Evolutionary conservation across 2,113 vertebrate genomes (phyloP), one percentile per base, ranked within the genome.

Genomic region (Crocuta crocuta): DNA sequence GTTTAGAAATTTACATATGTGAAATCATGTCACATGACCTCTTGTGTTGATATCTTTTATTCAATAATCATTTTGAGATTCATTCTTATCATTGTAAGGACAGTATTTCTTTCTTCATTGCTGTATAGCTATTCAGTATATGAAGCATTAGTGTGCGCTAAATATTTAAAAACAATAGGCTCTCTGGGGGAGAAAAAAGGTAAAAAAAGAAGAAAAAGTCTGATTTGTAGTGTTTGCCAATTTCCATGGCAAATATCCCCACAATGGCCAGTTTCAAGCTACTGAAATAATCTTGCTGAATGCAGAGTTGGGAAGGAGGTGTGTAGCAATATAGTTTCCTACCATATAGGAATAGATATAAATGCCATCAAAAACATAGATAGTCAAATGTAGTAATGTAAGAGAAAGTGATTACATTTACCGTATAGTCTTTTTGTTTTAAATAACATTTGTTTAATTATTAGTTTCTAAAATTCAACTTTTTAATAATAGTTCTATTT

Each of bases 381-480:
- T 17, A 39, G 84, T 50, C 43, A 81, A 21, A 45, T 23, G 66
- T 35, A 8, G 5, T 10, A 28, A 71, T 50, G 71, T 28, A 53
- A 84, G 19, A 10, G 39, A 66, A 78, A 48, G 7, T 11, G 6
- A 74, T 53, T 11, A 63, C 7, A 17, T 87, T 74, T 63, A 70
- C 3, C 50, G 39, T 16, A 26, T 17, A 4, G 19, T 94, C 39
- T 33, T 50, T 92, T 96, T 91, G 6, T 65, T 94, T 88, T 39
- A 80, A 94, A 53, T 85, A 66, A 80, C 33, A 58, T 24, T 28
- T 90, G 15, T 84, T 88, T 39, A 91, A 82, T 76, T n/a, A 1
- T 26, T 63, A 70, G 15, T 48, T 61, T 82, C 23, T 58, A 28
- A 24, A 43, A 66, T 23, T 55, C 13, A 28, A 31, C 39, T 71